Conservation (phyloP, 2,888 invertebrate genomes). For the Drosophila setosimentum region DNA sequence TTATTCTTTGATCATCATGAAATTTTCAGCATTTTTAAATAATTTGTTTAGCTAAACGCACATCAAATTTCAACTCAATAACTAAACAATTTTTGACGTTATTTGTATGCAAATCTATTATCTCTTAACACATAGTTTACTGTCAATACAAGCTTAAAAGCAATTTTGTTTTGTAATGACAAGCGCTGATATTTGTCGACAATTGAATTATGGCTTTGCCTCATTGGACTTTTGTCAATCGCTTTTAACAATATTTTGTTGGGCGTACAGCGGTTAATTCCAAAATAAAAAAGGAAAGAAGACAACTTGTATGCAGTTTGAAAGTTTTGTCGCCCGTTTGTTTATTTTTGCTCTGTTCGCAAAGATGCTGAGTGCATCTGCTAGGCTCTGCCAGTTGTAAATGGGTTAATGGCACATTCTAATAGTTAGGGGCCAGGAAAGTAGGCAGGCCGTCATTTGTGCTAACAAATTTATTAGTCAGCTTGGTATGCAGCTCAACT, state of each 20-base stretch:
- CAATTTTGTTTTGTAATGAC: slow-evolving; percentile 1
- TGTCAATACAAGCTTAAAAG: not conserved
- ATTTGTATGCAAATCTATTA: not conserved
- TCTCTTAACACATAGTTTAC: not conserved
- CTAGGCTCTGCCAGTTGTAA: slow-evolving; percentile 47
- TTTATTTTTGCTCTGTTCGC: slow-evolving; percentile 20
- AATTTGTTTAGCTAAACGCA: not conserved
- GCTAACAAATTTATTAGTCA: slow-evolving; percentile 75
- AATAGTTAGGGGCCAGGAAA: slow-evolving; percentile 57
- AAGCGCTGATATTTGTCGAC: slow-evolving; percentile 7
- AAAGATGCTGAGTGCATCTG: slow-evolving; percentile 54
- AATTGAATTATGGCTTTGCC: slow-evolving; percentile 19
- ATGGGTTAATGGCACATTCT: slow-evolving; percentile 80
- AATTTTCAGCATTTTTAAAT: not conserved
- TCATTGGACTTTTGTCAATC: slow-evolving; percentile 14
- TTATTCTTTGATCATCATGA: not conserved
- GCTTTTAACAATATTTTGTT: not conserved
- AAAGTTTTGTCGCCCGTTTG: slow-evolving; percentile 65
- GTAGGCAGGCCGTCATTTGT: slow-evolving; percentile 66
- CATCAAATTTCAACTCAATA: not conserved
- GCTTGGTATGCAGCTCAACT: slow-evolving; percentile 35
- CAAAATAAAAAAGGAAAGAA: slow-evolving; percentile 1
- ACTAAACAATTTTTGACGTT: not conserved
- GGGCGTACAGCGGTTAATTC: slow-evolving; percentile 32
- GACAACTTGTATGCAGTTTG: slow-evolving; percentile 49